A percentile compares a stretch with the other conserved stretches of the same genome.
These are phyloP conservation scores for Trematomus loennbergii DNA, from an alignment of 2,113 vertebrate species.

Conservation along the genomic window DNA sequence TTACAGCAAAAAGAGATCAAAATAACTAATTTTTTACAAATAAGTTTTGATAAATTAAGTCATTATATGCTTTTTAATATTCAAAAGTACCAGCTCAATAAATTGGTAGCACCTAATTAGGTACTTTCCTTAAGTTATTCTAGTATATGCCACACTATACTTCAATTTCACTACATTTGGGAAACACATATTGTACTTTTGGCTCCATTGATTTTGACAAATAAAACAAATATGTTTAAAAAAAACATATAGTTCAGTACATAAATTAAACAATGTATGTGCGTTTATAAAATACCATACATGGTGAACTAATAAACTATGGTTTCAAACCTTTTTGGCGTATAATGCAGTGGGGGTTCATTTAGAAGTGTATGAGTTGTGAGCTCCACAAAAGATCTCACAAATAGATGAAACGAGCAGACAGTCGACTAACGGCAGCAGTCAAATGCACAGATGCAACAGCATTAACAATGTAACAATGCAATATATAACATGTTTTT, in stretches of 20 bases:
- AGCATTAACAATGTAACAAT: neutral
- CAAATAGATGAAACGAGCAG: neutral
- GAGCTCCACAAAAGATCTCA: neutral
- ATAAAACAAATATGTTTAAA: neutral
- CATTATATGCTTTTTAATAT: neutral
- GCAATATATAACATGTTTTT: neutral
- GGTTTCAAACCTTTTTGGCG: neutral
- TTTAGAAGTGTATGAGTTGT: neutral
- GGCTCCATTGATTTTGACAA: neutral
- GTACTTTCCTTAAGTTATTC: neutral
- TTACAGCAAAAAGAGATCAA: neutral
- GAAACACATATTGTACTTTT: neutral
- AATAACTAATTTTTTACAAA: too few species aligned
- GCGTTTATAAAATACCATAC: neutral
- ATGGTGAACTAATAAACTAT: neutral
- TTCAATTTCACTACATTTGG: too few species aligned
- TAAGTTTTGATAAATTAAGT: neutral
- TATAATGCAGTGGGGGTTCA: neutral
- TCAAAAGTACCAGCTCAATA: neutral
- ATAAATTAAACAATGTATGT: neutral
- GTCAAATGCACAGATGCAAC: neutral
- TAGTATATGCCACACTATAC: too few species aligned
- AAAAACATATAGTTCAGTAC: neutral
- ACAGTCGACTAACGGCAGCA: neutral
- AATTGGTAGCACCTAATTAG: neutral